phyloP scores from a whole-genome alignment of 2,888 invertebrate species.

The Pyrrhia umbra region DNA sequence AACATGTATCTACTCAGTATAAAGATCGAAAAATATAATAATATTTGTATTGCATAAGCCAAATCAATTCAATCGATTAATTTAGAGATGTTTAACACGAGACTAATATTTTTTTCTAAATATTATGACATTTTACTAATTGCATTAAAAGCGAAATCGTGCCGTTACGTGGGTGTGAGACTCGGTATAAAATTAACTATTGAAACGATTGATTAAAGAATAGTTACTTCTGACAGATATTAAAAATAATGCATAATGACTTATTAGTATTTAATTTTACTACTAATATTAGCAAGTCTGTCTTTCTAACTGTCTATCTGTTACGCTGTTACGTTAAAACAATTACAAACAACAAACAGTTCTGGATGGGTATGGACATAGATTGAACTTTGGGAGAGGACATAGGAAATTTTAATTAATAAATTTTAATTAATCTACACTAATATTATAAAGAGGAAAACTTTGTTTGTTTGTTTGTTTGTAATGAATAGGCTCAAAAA shows the following conservation, averaged over 20 bases:
- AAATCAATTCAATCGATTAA: conserved; percentile 28
- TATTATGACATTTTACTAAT: conserved; percentile 68
- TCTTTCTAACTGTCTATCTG: too few species aligned
- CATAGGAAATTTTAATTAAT: too few species aligned
- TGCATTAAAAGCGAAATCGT: conserved; percentile 68
- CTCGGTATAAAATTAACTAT: conserved; percentile 62
- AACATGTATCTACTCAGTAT: conserved; percentile 6
- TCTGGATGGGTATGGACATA: too few species aligned
- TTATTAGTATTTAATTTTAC: conserved; percentile 22
- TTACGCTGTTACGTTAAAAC: too few species aligned
- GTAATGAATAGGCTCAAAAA: too few species aligned
- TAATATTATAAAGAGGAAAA: too few species aligned
- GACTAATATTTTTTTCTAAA: conserved; percentile 61
- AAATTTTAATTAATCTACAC: too few species aligned
- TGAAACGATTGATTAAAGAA: conserved; percentile 57
- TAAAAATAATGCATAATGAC: too few species aligned
- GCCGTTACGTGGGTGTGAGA: conserved; percentile 65
- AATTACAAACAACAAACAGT: too few species aligned
- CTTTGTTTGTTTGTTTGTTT: too few species aligned
- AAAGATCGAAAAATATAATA: conserved; percentile 6
- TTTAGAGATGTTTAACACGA: conserved; percentile 28
- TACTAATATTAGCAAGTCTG: too few species aligned
- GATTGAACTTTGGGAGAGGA: too few species aligned
- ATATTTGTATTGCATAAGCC: conserved; percentile 16
- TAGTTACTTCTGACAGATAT: conserved; percentile 53